phyloP scores from a whole-genome alignment of 1,140 invertebrate species.

The Myzus persicae region DNA sequence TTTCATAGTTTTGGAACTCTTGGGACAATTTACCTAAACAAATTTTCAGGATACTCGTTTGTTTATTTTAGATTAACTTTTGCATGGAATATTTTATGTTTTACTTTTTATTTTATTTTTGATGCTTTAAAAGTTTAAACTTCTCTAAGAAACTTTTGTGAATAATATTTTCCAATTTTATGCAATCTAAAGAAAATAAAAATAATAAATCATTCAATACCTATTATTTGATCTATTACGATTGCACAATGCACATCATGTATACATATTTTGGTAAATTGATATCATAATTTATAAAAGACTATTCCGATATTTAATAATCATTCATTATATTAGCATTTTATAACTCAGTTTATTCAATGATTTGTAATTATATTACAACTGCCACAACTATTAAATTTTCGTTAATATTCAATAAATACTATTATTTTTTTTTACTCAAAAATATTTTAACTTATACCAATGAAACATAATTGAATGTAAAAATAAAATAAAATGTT shows the following conservation, averaged over 20 bases:
- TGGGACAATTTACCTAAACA: conserved; percentile 41
- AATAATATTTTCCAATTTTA: conserved; percentile 13
- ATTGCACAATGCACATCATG: background rate
- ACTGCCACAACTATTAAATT: too few relatives aligned
- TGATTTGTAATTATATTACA: too few relatives aligned
- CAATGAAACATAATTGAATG: too few relatives aligned
- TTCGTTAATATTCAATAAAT: too few relatives aligned
- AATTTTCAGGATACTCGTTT: background rate
- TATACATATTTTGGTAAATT: background rate
- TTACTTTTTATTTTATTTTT: conserved; percentile 11
- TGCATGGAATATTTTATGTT: background rate
- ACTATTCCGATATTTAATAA: background rate
- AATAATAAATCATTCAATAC: background rate
- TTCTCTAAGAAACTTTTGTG: background rate
- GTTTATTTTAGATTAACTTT: conserved; percentile 3
- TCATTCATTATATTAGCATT: too few relatives aligned
- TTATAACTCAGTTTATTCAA: too few relatives aligned
- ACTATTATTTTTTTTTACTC: too few relatives aligned
- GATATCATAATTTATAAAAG: background rate
- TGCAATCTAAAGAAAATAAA: background rate
- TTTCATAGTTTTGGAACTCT: background rate
- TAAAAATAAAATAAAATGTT: too few relatives aligned
- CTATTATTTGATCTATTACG: background rate
- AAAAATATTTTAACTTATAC: too few relatives aligned
- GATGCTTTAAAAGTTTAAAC: background rate